These are phyloP conservation scores for Athalia cordata DNA, from an alignment of 2,888 invertebrate species.

Conservation along the genomic window DNA sequence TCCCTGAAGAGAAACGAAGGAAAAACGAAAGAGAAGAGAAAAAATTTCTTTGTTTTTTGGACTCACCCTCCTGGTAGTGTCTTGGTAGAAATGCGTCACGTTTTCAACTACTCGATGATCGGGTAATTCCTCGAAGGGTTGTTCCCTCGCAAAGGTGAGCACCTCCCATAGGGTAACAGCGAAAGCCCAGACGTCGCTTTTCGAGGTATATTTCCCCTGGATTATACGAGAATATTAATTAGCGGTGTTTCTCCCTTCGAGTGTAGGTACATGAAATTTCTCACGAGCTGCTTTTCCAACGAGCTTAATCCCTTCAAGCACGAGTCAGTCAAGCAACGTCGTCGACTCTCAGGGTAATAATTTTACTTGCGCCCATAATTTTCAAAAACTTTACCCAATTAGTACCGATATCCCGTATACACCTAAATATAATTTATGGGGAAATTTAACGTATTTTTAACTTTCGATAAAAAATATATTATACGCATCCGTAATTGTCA, in stretches of 20 bases:
- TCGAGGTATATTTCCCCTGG: slow-evolving; percentile 87
- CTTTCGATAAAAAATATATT: too few relatives aligned
- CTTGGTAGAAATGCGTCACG: slow-evolving; percentile 85
- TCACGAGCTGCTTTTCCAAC: neutral
- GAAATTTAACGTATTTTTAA: too few relatives aligned
- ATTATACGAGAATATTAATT: slow-evolving; percentile 58
- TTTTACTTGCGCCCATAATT: slow-evolving; percentile 14
- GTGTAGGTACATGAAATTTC: slow-evolving; percentile 30
- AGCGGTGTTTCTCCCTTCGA: slow-evolving; percentile 18
- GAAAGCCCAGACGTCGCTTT: slow-evolving; percentile 93
- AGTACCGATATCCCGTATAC: slow-evolving; percentile 19
- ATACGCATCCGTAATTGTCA: too few relatives aligned
- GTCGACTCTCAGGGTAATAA: slow-evolving; percentile 29
- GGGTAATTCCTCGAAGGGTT: slow-evolving; percentile 86
- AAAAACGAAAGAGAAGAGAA: neutral
- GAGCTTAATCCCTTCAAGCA: slow-evolving; percentile 4
- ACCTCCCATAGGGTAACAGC: slow-evolving; percentile 93
- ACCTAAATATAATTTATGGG: slow-evolving; percentile 30
- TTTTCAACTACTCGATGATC: slow-evolving; percentile 91
- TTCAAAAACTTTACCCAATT: slow-evolving; percentile 41
- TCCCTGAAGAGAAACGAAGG: too few relatives aligned
- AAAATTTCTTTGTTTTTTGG: neutral
- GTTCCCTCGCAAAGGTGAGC: slow-evolving; percentile 87
- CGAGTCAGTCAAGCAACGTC: slow-evolving; percentile 18
- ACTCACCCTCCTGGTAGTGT: slow-evolving; percentile 82